Evolutionary conservation across 2,797 vertebrate genomes (phyloP), one percentile per base, ranked within the genome.

Genomic region (Delichon dasypus): DNA sequence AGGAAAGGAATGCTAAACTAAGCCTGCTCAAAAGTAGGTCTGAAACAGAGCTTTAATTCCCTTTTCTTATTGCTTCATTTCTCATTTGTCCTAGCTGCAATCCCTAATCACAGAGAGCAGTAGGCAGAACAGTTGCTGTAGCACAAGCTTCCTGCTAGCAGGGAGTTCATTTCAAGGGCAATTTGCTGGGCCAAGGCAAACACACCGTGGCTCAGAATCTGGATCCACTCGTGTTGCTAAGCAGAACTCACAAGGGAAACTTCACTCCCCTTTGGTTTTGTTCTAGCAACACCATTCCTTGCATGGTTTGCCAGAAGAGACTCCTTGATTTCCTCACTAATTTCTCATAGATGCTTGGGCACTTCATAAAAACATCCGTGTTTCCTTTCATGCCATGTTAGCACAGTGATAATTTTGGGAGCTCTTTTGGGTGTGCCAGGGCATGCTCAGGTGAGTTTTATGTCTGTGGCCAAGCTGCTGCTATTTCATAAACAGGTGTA

Each of bases 121-220:
- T 9, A 36, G 82, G 82, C 76, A 85, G 91, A 88, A 53, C 57
- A 64, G 47, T 78, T 66, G 86, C 55, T 79, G 29, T 29, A 50
- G 66, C 55, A 48, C 26, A 61, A 12, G 51, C 18, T 94, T 36
- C 78, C 19, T 93, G 36, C 73, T 67, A 77, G 53, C 53, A 36
- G 36, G 45, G 75, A 90, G 84, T 87, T 90, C 86, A 74, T 85
- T 76, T 74, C 67, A 87, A 85, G 94, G 87, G 36, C 78, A 85
- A 4, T 87, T 93, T 84, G 40, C 92, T 5, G 3, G 77, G 36
- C 71, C 74, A 57, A 70, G 57, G 66, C 48, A 76, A 57, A 62
- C 26, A 81, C 18, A 13, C 21, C 1, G 0, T 14, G 66, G 67
- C 62, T n/a, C 72, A 90, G 54, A 83, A 44, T 61, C 32, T 90